These are phyloP conservation scores for Sternotherus odoratus DNA, from an alignment of 2,797 vertebrate species.

Conservation along the genomic window DNA sequence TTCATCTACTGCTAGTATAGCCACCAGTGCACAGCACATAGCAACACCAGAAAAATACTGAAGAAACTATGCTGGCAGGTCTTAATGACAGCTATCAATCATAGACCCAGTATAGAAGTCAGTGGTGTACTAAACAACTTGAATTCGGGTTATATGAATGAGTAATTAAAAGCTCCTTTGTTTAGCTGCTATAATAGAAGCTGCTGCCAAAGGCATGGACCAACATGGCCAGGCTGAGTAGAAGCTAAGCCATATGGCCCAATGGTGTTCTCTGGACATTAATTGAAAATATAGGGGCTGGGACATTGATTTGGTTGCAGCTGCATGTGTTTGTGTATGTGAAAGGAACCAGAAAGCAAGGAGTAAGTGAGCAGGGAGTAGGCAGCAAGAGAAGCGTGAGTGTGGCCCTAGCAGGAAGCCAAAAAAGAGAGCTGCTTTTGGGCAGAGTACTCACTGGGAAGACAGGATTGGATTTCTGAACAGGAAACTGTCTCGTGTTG, in stretches of 20 bases:
- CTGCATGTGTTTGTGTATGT: neutral
- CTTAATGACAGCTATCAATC: neutral
- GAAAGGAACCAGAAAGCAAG: neutral
- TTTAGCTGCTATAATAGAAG: neutral
- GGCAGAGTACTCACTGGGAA: neutral
- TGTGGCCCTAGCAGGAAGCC: neutral
- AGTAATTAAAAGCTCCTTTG: neutral
- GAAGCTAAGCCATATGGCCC: neutral
- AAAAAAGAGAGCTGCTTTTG: neutral
- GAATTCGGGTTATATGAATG: neutral
- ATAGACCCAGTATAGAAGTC: neutral
- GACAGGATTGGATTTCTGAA: neutral
- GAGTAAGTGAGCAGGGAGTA: too few species aligned
- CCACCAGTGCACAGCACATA: neutral
- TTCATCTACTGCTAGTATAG: neutral
- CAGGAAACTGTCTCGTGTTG: neutral
- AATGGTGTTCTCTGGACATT: neutral
- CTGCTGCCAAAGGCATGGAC: neutral
- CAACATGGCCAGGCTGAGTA: neutral
- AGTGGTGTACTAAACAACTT: neutral
- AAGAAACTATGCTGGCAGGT: neutral
- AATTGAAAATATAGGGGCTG: neutral
- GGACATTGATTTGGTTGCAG: neutral
- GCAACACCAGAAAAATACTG: neutral
- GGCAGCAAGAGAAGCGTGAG: neutral